Evolutionary conservation across 2,888 invertebrate species (phyloP).

Genomic region (Mesorhabditis spiculigera): DNA sequence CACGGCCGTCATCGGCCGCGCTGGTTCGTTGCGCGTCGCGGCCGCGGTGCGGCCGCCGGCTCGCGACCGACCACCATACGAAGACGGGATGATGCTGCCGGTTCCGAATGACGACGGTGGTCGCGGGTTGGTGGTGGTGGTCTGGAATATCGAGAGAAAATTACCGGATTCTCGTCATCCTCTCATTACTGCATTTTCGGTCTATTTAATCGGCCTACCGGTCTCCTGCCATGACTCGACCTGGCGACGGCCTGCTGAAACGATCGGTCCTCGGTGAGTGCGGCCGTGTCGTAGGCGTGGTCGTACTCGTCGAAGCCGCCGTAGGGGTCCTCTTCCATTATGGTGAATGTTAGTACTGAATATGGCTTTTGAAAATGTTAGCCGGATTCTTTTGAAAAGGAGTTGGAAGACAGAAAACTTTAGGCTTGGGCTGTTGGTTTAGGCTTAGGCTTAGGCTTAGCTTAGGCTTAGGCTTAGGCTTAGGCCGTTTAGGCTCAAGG

Average conservation of each 20-base stretch:
- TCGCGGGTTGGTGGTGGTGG: constrained; percentile 7
- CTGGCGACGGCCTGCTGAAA: constrained; percentile 74
- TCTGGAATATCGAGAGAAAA: constrained; percentile 10
- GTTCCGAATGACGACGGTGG: constrained; percentile 1
- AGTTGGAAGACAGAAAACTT: too few species aligned
- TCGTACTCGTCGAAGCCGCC: constrained; percentile 56
- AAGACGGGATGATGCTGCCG: not conserved
- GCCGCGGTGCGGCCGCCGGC: constrained; percentile 31
- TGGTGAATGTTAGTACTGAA: too few species aligned
- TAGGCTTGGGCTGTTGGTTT: too few species aligned
- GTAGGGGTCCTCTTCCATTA: constrained; percentile 48
- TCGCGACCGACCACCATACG: constrained; percentile 16
- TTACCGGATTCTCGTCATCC: not conserved
- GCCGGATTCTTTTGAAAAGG: too few species aligned
- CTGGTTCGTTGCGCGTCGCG: constrained; percentile 49
- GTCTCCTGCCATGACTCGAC: constrained; percentile 72
- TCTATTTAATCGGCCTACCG: constrained; percentile 61
- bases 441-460: too few species aligned
- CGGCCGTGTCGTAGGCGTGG: constrained; percentile 53
- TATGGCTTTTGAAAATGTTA: too few species aligned
- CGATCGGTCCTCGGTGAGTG: constrained; percentile 70
- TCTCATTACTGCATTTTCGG: not conserved
- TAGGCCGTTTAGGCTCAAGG: too few species aligned
- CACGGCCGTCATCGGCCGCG: constrained; percentile 90
- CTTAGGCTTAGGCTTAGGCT: too few species aligned